Evolutionary conservation across 2,888 invertebrate species (phyloP), one percentile per base, ranked within the genome.

Genomic region (Cremastobaeus sp.): DNA sequence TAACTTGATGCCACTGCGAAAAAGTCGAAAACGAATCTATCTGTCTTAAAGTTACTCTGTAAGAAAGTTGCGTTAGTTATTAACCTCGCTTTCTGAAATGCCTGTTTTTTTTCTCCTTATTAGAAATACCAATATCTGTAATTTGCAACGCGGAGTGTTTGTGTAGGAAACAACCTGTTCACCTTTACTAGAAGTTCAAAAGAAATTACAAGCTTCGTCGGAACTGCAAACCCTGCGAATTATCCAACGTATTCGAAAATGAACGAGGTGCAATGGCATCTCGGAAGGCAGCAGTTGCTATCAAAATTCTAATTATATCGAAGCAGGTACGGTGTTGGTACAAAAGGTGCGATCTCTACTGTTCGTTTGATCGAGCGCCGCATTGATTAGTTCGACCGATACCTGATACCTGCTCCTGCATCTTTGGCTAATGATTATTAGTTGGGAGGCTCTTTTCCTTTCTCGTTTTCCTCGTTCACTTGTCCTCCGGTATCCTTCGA

Each of bases 351-450:
- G 73, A 70, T 57, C 62, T 57, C 57, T 35, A 66, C 68, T 64
- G 57, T 74, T 73, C 76, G 76, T 78, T 79, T 79, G 76, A 83
- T 84, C 81, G 81, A 81, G 69, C 76, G 81, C 82, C 82, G 83
- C 81, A 78, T 79, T 81, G 80, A 84, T 83, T 82, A 81, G 80
- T 78, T 79, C 79, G 77, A 77, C 78, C 77, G 82, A 82, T 84
- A 84, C 80, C 83, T 78, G 82, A 82, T 84, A 83, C 82, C 83
- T 81, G 82, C 83, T 81, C 78, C 79, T 79, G 81, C 82, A 82
- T 84, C 82, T 78, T 62, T 74, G 71, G 72, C 83, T 83, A 84
- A 84, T 83, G 83, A 84, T 83, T 83, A 84, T 83, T 83, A 83
- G 80, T 78, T 72, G 76, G 62, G 76, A 80, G 79, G 72, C 73